Base-by-base conservation (phyloP, 2,113 vertebrate species). In the Parus major region DNA sequence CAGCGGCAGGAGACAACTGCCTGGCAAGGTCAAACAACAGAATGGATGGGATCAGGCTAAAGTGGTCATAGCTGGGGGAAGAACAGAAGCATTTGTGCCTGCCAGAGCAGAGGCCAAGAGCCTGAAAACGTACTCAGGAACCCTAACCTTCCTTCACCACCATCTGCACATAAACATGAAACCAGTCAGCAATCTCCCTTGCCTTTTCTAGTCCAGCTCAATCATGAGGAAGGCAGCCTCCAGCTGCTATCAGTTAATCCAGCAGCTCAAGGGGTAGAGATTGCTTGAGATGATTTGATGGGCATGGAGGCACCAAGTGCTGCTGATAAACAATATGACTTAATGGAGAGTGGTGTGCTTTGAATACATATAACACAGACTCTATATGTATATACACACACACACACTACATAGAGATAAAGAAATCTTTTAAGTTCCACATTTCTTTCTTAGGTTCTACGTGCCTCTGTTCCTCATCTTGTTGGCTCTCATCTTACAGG, bases 231-330 rank as follows among this genome's bases (percentile, higher is more conserved):
- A 79, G 83, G 53, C 49, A 64, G 64, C 33, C 41, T 82, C 19
- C 65, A 95, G 73, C 59, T 76, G 88, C 88, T 86, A 57, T 50
- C 88, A 86, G 66, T 80, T 80, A 77, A 90, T 86, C 71, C 71
- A 92, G 53, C 49, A 92, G 63, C 59, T 82, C 13, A 17, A 60
- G 50, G 22, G 41, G 52, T 14, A 68, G 72, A 89, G 69, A 93
- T 88, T 77, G 60, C 46, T 63, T 57, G 25, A 81, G 68, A 68
- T 75, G 76, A 91, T 76, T 68, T 87, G 77, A 93, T 53, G 80
- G 78, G 73, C 78, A 82, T 31, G 53, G 39, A 76, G n/a, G 75
- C 82, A 90, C 63, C 63, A 92, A 66, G 31, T 24, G 50, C 71
- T 88, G 85, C 75, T 88, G 75, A 86, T 53, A 82, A 91, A 92